A percentile compares a stretch with the other conserved stretches of the same genome.
phyloP scores from a whole-genome alignment of 1,140 invertebrate genomes.

The Drosophila rhopaloa region DNA sequence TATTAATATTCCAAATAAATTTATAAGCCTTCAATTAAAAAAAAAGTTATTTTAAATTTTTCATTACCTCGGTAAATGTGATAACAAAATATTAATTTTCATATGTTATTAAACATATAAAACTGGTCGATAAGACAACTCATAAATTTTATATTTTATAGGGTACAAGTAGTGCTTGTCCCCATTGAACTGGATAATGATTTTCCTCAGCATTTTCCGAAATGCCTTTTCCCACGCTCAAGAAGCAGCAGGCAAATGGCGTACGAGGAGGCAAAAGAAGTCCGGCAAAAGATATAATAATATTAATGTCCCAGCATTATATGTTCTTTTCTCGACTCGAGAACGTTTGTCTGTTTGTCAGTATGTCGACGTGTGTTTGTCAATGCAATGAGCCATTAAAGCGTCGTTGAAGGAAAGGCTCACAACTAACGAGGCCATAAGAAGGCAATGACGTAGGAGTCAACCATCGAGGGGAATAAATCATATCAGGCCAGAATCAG shows the following conservation, averaged over 20 bases:
- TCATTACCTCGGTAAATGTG: too few relatives aligned
- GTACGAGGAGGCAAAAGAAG: constrained; percentile 35
- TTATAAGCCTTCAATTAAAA: too few relatives aligned
- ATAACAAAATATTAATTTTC: too few relatives aligned
- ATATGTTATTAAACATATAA: background rate
- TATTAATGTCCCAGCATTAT: constrained; percentile 66
- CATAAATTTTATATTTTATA: background rate
- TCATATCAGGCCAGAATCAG: constrained; percentile 31
- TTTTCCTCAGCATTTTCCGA: background rate
- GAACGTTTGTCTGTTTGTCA: constrained; percentile 3
- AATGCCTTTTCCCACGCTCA: constrained; percentile 16
- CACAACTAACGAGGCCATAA: constrained; percentile 48
- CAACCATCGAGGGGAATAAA: constrained; percentile 46
- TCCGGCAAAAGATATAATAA: constrained; percentile 62
- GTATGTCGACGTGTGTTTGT: constrained; percentile 24
- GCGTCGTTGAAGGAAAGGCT: constrained; percentile 43
- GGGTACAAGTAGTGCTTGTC: background rate
- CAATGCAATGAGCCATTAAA: constrained; percentile 67
- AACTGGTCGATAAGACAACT: background rate
- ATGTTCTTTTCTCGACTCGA: constrained; percentile 19
- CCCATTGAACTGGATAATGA: background rate
- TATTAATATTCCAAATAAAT: too few relatives aligned
- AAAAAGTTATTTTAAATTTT: too few relatives aligned
- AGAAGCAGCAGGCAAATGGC: constrained; percentile 32
- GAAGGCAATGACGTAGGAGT: constrained; percentile 55